A percentile compares a stretch with the other conserved stretches of the same genome.
These are phyloP conservation scores for Euthynnus affinis DNA, from an alignment of 2,797 vertebrate genomes.

Conservation along the genomic window DNA sequence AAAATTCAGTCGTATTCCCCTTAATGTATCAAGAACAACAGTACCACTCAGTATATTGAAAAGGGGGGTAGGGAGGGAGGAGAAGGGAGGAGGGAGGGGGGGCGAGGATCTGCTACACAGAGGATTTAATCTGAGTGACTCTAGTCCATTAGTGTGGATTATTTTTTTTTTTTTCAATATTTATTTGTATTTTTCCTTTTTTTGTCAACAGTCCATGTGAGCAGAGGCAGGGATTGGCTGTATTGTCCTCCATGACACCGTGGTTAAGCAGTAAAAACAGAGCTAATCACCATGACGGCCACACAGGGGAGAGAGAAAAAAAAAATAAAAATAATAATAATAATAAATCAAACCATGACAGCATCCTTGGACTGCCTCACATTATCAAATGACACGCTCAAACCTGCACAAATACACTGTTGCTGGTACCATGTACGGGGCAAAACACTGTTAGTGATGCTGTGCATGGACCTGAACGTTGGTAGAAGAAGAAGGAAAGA, in stretches of 20 bases:
- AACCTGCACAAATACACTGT: conserved; percentile 44
- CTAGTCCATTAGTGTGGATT: conserved; percentile 58
- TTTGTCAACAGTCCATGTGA: conserved; percentile 56
- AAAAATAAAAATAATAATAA: neutral
- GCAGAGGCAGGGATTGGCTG: conserved; percentile 70
- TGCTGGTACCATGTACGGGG: conserved; percentile 42
- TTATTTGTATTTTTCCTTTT: conserved; percentile 31
- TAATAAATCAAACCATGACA: conserved; percentile 26
- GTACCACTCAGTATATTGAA: conserved; percentile 50
- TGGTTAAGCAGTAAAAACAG: conserved; percentile 51
- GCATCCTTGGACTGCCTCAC: conserved; percentile 38
- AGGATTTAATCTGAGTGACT: conserved; percentile 43
- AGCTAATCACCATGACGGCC: conserved; percentile 52
- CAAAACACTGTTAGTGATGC: conserved; percentile 14
- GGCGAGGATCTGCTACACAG: conserved; percentile 65
- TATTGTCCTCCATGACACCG: conserved; percentile 54
- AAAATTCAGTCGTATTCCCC: conserved; percentile 51
- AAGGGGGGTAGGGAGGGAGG: neutral
- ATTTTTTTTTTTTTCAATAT: conserved; percentile 21
- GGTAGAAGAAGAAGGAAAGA: conserved; percentile 26
- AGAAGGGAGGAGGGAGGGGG: conserved; percentile 19
- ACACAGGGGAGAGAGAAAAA: conserved; percentile 4
- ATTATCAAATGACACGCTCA: conserved; percentile 34
- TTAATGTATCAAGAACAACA: conserved; percentile 45
- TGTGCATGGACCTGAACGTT: conserved; percentile 18